Conservation (phyloP, 2,797 vertebrate genomes). For the Artibeus jamaicensis region DNA sequence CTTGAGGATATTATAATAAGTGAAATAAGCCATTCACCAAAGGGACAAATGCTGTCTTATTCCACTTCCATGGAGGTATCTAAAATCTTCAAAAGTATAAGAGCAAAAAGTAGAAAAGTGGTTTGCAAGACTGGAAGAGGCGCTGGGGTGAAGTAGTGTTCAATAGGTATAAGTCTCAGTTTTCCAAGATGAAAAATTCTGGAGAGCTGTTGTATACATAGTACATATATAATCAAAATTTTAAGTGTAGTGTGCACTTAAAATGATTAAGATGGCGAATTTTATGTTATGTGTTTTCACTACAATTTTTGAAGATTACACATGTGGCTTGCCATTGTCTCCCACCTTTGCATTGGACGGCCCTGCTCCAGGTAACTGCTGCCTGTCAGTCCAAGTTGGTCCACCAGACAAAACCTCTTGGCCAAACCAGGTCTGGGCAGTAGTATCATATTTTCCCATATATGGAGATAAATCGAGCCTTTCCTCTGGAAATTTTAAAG, state of each 20-base stretch:
- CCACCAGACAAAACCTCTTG: neutral
- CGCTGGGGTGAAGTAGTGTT: neutral
- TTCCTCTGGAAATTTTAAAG: constrained; percentile 4
- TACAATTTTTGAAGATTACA: neutral
- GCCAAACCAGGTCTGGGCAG: neutral
- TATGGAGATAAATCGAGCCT: neutral
- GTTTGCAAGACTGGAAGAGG: neutral
- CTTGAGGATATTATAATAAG: neutral
- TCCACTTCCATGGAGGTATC: neutral
- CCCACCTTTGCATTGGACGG: neutral
- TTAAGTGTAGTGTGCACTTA: neutral
- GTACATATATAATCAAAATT: neutral
- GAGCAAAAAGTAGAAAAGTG: neutral
- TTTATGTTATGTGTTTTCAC: neutral
- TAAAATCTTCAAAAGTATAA: neutral
- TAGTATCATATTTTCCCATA: neutral
- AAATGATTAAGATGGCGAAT: neutral
- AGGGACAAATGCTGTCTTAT: neutral
- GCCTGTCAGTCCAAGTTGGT: neutral
- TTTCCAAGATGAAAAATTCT: neutral
- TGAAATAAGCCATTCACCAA: neutral
- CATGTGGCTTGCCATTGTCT: neutral
- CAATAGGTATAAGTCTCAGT: neutral
- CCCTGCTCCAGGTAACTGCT: neutral
- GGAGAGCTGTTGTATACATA: neutral